Conservation (phyloP, 2,888 invertebrate species). For the Choristoneura rosaceana region DNA sequence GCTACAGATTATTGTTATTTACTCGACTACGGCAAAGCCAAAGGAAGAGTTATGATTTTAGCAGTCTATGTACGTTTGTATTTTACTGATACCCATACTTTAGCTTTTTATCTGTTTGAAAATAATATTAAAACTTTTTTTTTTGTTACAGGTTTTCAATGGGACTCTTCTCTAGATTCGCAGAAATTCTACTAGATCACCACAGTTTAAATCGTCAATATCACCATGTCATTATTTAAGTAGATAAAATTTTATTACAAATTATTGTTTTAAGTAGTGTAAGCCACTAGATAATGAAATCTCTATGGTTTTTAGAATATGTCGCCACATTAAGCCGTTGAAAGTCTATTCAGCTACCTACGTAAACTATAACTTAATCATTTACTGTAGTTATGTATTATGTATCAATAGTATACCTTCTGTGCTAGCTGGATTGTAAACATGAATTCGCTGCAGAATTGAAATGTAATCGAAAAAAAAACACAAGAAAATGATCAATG, state of each 20-base stretch:
- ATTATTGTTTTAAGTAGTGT: not conserved
- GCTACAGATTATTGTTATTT: not conserved
- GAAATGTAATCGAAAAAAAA: not conserved
- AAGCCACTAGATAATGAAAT: not conserved
- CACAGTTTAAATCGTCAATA: not conserved
- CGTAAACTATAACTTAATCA: too few species aligned
- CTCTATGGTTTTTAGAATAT: not conserved
- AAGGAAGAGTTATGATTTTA: too few species aligned
- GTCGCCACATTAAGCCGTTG: too few species aligned
- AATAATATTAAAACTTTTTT: not conserved
- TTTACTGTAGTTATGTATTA: too few species aligned
- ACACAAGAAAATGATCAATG: not conserved
- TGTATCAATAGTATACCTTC: too few species aligned
- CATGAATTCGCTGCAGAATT: not conserved
- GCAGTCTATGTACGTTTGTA: too few species aligned
- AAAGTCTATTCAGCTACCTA: too few species aligned
- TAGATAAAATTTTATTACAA: not conserved
- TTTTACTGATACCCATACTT: not conserved
- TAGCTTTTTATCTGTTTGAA: not conserved
- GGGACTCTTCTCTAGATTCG: constrained; percentile 57
- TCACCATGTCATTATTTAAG: not conserved
- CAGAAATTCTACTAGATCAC: constrained; percentile 56
- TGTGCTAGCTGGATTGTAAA: not conserved
- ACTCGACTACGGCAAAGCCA: too few species aligned
- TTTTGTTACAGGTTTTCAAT: constrained; percentile 63